Conservation (phyloP, 2,888 invertebrate species). For the Drosophila helvetica region DNA sequence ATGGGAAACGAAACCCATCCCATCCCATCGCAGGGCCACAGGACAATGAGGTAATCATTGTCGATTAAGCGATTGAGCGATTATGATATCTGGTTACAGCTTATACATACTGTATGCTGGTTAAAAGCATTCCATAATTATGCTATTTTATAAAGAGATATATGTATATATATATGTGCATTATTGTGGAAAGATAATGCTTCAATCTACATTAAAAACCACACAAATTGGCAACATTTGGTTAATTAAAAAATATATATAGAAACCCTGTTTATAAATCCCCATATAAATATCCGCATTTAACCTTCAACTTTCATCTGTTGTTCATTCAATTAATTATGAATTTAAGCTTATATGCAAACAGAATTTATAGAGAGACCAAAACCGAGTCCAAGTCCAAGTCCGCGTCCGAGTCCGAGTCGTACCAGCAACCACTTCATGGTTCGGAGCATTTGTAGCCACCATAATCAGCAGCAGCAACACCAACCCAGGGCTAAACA, state of each 20-base stretch:
- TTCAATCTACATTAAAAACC: not conserved
- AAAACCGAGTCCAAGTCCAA: not conserved
- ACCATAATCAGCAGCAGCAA: slow-evolving; percentile 39
- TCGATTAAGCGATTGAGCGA: slow-evolving; percentile 39
- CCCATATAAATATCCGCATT: slow-evolving; percentile 6
- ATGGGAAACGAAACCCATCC: slow-evolving; percentile 49
- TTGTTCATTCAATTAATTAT: slow-evolving; percentile 20
- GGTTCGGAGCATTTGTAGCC: slow-evolving; percentile 47
- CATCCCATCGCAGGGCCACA: slow-evolving; percentile 43
- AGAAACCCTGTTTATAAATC: not conserved
- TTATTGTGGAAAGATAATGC: not conserved
- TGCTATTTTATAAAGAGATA: not conserved
- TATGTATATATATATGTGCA: too few species aligned
- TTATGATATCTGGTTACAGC: slow-evolving; percentile 41
- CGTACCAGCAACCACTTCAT: slow-evolving; percentile 47
- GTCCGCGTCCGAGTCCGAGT: not conserved
- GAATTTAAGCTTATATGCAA: slow-evolving; percentile 35
- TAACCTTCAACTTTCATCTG: slow-evolving; percentile 11
- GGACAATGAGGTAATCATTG: slow-evolving; percentile 46
- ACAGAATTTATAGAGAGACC: slow-evolving; percentile 8
- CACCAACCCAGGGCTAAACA: slow-evolving; percentile 23
- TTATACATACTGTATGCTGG: slow-evolving; percentile 28
- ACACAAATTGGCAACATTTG: not conserved
- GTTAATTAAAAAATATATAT: not conserved
- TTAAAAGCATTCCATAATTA: slow-evolving; percentile 23